A percentile compares a stretch with the other conserved stretches of the same genome.
phyloP scores from a whole-genome alignment of 2,797 vertebrate species.

The Sebastes flavidus region DNA sequence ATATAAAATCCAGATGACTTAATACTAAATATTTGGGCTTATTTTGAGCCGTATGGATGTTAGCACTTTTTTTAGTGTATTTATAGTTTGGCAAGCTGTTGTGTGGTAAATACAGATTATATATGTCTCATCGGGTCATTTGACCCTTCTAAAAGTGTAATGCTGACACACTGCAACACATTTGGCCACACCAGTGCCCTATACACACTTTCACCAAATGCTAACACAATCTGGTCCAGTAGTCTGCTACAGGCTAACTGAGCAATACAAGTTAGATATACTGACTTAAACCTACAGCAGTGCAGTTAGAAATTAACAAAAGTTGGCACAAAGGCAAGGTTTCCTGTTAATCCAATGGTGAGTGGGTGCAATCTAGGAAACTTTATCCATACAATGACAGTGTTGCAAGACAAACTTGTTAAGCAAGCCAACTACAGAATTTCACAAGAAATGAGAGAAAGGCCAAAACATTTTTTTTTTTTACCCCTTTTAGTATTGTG shows the following conservation, averaged over 20 bases:
- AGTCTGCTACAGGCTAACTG: constrained; percentile 24
- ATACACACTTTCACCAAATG: constrained; percentile 43
- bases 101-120: constrained; percentile 69
- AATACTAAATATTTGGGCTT: constrained; percentile 32
- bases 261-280: constrained; percentile 21
- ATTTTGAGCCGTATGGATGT: constrained; percentile 44
- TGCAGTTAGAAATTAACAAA: constrained; percentile 28
- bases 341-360: constrained; percentile 59
- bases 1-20: constrained; percentile 44
- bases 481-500: constrained; percentile 14
- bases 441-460: constrained; percentile 68
- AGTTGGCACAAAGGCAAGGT: constrained; percentile 50
- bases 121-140: constrained; percentile 68
- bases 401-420: constrained; percentile 69
- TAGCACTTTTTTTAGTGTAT: constrained; percentile 53
- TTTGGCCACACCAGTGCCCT: constrained; percentile 42
- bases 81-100: constrained; percentile 68
- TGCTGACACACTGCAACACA: constrained; percentile 74
- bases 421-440: constrained; percentile 65
- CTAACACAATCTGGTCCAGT: constrained; percentile 24
- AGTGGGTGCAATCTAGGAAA: constrained; percentile 63
- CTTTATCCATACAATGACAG: constrained; percentile 67
- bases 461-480: constrained; percentile 35
- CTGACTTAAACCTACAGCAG: constrained; percentile 23
- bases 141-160: constrained; percentile 75